These are phyloP conservation scores for Trichosurus vulpecula DNA, from an alignment of 2,797 vertebrate genomes.

Conservation along the genomic window DNA sequence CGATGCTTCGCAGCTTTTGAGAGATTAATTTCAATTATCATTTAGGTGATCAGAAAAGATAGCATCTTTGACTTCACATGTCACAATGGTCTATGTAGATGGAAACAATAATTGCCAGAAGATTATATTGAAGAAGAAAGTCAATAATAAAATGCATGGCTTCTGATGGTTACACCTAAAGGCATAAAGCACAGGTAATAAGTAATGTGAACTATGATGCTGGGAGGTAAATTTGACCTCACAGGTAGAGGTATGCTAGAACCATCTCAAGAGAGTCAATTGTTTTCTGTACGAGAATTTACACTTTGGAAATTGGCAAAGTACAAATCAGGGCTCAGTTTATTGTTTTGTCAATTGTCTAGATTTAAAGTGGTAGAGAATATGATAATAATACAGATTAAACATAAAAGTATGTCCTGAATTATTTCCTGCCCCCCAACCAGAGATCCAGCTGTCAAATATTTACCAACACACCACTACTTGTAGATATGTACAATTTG, in stretches of 20 bases:
- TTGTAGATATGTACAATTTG: neutral
- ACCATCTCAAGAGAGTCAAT: neutral
- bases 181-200: neutral
- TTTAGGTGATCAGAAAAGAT: neutral
- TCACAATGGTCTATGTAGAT: neutral
- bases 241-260: neutral
- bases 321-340: neutral
- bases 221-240: neutral
- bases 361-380: neutral
- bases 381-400: neutral
- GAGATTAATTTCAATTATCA: neutral
- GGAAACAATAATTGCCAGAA: neutral
- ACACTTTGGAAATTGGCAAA: neutral
- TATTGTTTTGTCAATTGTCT: neutral
- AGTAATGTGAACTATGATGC: neutral
- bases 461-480: neutral
- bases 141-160: neutral
- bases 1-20: neutral
- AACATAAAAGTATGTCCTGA: neutral
- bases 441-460: neutral
- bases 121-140: neutral
- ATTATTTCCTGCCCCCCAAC: neutral
- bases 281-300: neutral
- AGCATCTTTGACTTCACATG: neutral
- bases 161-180: neutral